Base-by-base conservation (phyloP, 1,140 invertebrate species). In the Hycleus cichorii region DNA sequence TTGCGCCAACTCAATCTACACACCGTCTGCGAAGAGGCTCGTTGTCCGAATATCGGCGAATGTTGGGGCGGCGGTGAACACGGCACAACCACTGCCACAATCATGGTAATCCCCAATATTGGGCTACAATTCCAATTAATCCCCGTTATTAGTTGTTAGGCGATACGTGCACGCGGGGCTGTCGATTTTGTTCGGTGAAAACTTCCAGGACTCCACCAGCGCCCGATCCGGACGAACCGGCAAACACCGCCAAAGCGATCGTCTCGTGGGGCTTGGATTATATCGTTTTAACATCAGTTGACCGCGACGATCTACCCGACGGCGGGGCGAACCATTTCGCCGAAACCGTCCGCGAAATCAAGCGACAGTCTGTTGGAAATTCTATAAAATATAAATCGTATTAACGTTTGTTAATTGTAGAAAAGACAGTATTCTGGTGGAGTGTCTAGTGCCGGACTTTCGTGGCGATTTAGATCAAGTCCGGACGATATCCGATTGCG, bases 11-110 rank as follows among this genome's bases (percentile, higher is more conserved):
- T 98, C 9, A 97, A 96, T 66, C 78, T 99, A 7, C 90, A 93
- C 67, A 99, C 97, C 2, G 97, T 99, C 1, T 99, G 97, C 76
- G 95, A 99, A 74, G 97, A 99, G 78, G 97, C 97, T 0, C 80
- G 93, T 61, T 99, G 97, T 81, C 97, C 97, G 1, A 99, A 99
- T 76, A 98, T 99, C 66, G 95, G 95, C 18, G 95, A 98, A 78
- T 99, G 97, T 77, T 99, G 97, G 97, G 95, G 95, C 61, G 96
- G 90, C n/a, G 90, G 90, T 49, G 82, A 86, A 65, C 83, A 92
- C 77, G 87, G 87, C 26, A 91, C 88, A 9, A 88, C 91, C 32
- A 95, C 91, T 54, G 90, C 91, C 47, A 94, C 91, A 46, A 93
- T 93, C 60, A 94, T 94, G 91, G 89, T 92, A 60, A 4, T 3